phyloP scores from a whole-genome alignment of 2,888 invertebrate species.

The Oxytorus armatus region DNA sequence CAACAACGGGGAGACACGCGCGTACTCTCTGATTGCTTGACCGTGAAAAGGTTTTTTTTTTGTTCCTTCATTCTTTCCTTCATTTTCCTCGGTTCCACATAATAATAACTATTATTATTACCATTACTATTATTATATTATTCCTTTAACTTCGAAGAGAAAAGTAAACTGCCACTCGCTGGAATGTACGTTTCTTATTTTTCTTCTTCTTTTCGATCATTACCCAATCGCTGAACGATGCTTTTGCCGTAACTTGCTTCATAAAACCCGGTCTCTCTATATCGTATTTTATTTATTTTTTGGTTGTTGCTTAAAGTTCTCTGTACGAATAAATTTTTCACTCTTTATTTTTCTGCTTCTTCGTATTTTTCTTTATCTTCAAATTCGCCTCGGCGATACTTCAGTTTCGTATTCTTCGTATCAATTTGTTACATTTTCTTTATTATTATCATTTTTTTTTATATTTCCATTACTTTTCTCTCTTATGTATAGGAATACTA shows the following conservation, averaged over 20 bases:
- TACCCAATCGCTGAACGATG: conserved; percentile 56
- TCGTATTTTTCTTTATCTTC: conserved; percentile 25
- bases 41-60: conserved; percentile 63
- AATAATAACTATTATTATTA: conserved; percentile 60
- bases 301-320: conserved; percentile 44
- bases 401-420: conserved; percentile 59
- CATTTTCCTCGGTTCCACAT: conserved; percentile 31
- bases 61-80: conserved; percentile 43
- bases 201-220: conserved; percentile 52
- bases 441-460: conserved; percentile 66
- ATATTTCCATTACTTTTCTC: conserved; percentile 70
- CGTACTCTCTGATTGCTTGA: conserved; percentile 65
- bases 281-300: conserved; percentile 69
- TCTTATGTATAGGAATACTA: conserved; percentile 83
- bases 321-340: conserved; percentile 76
- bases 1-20: conserved; percentile 69
- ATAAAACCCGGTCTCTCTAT: conserved; percentile 73
- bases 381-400: conserved; percentile 44
- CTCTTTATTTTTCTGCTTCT: conserved; percentile 34
- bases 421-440: conserved; percentile 54
- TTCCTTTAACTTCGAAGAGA: conserved; percentile 53
- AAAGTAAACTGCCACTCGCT: conserved; percentile 49
- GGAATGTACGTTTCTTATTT: conserved; percentile 41
- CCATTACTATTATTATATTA: conserved; percentile 60
- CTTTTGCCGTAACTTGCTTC: conserved; percentile 68